These are phyloP conservation scores for Lymantria monacha DNA, from an alignment of 2,888 invertebrate genomes.

Conservation along the genomic window DNA sequence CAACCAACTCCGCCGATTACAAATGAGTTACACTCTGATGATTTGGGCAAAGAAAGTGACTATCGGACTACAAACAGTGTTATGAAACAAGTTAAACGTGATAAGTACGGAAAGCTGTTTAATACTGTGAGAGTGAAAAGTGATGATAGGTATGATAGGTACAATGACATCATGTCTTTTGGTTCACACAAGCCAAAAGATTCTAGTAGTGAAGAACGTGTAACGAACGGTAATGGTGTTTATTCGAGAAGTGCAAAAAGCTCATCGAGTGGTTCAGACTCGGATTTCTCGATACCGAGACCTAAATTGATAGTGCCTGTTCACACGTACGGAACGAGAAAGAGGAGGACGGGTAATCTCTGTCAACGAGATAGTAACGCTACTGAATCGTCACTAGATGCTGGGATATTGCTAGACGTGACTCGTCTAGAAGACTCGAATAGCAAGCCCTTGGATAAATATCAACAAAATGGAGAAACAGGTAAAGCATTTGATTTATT, in stretches of 20 bases:
- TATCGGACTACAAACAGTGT: constrained; percentile 72
- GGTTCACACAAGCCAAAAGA: constrained; percentile 55
- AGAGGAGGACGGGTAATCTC: constrained; percentile 90
- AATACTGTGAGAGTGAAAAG: constrained; percentile 79
- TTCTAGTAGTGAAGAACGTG: constrained; percentile 60
- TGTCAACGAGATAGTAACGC: constrained; percentile 74
- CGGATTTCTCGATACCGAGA: constrained; percentile 91
- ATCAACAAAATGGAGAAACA: constrained; percentile 53
- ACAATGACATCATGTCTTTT: constrained; percentile 69
- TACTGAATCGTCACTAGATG: constrained; percentile 67
- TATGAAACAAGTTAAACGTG: constrained; percentile 71
- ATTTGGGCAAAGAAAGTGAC: constrained; percentile 72
- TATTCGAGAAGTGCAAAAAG: constrained; percentile 73
- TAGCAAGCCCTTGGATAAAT: constrained; percentile 46
- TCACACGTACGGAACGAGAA: constrained; percentile 91
- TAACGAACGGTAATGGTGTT: constrained; percentile 53
- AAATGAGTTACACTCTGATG: constrained; percentile 62
- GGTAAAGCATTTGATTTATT: constrained; percentile 38
- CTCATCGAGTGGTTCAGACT: constrained; percentile 81
- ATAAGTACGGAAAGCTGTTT: constrained; percentile 72
- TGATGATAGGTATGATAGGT: constrained; percentile 74
- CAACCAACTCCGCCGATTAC: constrained; percentile 45
- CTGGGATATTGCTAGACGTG: constrained; percentile 70
- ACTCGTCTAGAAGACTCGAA: constrained; percentile 58
- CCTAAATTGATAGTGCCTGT: constrained; percentile 94